phyloP scores from a whole-genome alignment of 1,140 invertebrate species.

The Leptoteleia sp. region DNA sequence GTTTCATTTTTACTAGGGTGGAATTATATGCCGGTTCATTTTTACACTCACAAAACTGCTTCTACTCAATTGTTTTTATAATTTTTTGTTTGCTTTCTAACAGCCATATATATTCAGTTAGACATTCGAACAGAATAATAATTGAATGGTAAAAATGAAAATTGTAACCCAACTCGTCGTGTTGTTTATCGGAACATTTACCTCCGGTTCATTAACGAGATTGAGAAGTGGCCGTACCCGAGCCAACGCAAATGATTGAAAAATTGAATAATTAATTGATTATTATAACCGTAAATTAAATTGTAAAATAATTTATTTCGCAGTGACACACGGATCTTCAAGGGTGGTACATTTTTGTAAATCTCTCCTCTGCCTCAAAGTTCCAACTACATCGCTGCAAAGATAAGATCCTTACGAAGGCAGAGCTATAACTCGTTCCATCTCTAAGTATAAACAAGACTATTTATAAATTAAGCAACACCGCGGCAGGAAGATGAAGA shows the following conservation, averaged over 20 bases:
- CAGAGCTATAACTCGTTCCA: conserved; percentile 45
- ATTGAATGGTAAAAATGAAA: no score
- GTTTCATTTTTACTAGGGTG: no score
- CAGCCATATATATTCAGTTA: no score
- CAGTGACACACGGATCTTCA: conserved; percentile 40
- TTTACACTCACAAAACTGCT: no score
- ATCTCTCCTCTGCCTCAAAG: conserved; percentile 5
- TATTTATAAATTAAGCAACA: conserved; percentile 60
- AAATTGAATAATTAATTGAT: conserved; percentile 24
- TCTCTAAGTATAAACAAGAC: conserved; percentile 47
- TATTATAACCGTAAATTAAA: conserved; percentile 35
- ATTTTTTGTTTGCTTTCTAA: no score
- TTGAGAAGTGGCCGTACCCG: neutral
- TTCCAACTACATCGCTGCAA: conserved; percentile 12
- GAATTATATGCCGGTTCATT: no score
- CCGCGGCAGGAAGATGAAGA: conserved; percentile 41
- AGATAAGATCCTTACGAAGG: conserved; percentile 48
- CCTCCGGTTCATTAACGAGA: no score
- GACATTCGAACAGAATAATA: no score
- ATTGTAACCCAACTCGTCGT: no score
- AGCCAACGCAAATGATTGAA: neutral
- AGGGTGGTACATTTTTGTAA: conserved; percentile 35
- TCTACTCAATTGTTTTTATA: no score
- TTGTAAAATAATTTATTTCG: conserved; percentile 41
- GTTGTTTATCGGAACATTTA: no score